Base-by-base conservation (phyloP, 1,140 invertebrate genomes). In the Bombus ignitus region DNA sequence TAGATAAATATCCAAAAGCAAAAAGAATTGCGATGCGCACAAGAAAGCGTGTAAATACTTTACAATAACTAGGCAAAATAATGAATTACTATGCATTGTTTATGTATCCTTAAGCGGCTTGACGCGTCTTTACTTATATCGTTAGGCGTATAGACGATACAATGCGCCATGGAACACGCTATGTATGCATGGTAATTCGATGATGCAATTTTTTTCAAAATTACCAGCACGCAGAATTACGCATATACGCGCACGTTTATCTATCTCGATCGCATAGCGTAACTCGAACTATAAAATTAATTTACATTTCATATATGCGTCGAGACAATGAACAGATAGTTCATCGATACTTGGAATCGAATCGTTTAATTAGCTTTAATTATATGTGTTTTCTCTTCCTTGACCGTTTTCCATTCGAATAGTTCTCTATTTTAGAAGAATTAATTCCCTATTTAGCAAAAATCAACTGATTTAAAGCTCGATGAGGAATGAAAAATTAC, bases 201-300 rank as follows among this genome's bases (percentile, higher is more conserved):
- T 85, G 83, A 85, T 80, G 83, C 83, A 85, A 85, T 25, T 65
- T 72, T 80, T 80, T 85, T 80, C 4, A 73, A 85, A 85, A 85
- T 85, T 85, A 80, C 76, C 42, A 44, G 1, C 68, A 85, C 53
- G 66, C 65, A 44, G 1, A 35, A 9, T 37, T 12, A 8, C 66
- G 2, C 18, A 28, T 53, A 39, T 47, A 15, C 8, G 35, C 53
- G 62, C 53, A 47, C 28, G 10, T 65, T 72, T 80, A 72, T 72
- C 83, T 25, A 4, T n/a, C 1, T 13, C n/a, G 53, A 62, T 78
- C 82, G 75, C 35, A 25, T 28, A 25, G 10, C 47, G 37, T 70
- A 71, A 78, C 37, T 84, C 35, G 47, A 70, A 37, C 44, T 70
- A 83, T 42, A 35, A 62, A 39, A n/a, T 8, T 37, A 42, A 72